These are phyloP conservation scores for Xestoiulus laeticollis DNA, from an alignment of 2,888 invertebrate genomes.

Conservation along the genomic window DNA sequence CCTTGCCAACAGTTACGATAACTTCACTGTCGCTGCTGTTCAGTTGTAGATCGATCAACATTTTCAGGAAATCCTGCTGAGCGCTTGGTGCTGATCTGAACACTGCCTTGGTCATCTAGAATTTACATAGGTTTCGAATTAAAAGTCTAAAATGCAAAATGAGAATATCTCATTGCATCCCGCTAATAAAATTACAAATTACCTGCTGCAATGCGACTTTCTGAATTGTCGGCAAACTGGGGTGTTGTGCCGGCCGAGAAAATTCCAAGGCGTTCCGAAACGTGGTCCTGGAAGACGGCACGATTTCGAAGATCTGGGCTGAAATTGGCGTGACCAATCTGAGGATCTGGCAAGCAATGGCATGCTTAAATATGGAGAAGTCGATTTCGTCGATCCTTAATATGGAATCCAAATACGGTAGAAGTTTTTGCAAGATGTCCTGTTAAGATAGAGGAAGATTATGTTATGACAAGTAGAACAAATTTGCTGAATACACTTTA, in stretches of 20 bases:
- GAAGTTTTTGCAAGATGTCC: background rate
- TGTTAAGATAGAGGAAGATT: background rate
- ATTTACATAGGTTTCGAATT: background rate
- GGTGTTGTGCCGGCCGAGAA: background rate
- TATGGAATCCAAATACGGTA: background rate
- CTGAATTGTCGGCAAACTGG: conserved; percentile 17
- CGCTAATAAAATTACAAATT: background rate
- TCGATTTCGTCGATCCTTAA: background rate
- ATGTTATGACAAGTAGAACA: background rate
- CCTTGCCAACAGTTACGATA: background rate
- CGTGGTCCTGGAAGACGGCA: background rate
- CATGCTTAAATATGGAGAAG: background rate
- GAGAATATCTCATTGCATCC: background rate
- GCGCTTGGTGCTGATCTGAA: background rate
- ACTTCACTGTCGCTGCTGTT: conserved; percentile 18
- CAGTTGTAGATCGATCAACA: conserved; percentile 42
- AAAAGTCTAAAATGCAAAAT: background rate
- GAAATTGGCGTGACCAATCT: background rate
- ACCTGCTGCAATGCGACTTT: conserved; percentile 46
- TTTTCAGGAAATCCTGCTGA: conserved; percentile 46
- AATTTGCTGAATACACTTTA: background rate
- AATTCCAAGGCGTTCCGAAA: background rate
- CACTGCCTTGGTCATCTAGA: conserved; percentile 36
- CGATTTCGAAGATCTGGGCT: background rate
- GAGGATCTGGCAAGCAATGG: background rate